Conservation (phyloP, 1,140 invertebrate genomes). For the Leptonema lineaticorne region DNA sequence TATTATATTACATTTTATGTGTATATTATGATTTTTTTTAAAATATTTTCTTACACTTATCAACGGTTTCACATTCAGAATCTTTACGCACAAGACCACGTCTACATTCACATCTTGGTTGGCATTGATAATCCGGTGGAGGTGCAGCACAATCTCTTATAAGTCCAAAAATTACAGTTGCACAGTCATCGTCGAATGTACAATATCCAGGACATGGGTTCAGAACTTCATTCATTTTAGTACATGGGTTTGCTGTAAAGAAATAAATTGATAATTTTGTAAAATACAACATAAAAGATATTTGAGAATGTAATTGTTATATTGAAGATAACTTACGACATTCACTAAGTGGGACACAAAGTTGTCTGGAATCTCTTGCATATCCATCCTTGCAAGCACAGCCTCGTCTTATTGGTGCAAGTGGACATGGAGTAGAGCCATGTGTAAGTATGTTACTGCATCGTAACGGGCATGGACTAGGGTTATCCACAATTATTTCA, state of each 20-base stretch:
- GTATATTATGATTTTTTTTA: background rate
- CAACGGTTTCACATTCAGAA: background rate
- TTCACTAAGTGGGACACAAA: conserved; percentile 21
- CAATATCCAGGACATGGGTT: conserved; percentile 23
- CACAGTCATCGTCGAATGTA: conserved; percentile 25
- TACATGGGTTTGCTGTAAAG: background rate
- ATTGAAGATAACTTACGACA: conserved; percentile 38
- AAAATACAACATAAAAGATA: background rate
- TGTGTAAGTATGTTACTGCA: conserved; percentile 25
- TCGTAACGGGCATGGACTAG: conserved; percentile 28
- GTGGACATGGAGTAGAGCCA: background rate
- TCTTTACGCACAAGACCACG: conserved; percentile 15
- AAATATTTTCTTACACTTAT: conserved; percentile 19
- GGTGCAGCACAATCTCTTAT: conserved; percentile 27
- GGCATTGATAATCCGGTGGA: conserved; percentile 16
- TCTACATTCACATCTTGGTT: conserved; percentile 24
- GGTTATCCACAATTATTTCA: conserved; percentile 24
- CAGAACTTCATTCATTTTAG: conserved; percentile 14
- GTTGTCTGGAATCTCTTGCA: conserved; percentile 16
- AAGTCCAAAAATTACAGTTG: background rate
- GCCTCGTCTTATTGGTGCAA: conserved; percentile 10
- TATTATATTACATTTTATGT: background rate
- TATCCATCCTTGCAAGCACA: conserved; percentile 31
- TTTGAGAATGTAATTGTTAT: background rate
- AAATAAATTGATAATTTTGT: background rate